Evolutionary conservation across 1,140 invertebrate species (phyloP).

Genomic region (Drosophila pachea): DNA sequence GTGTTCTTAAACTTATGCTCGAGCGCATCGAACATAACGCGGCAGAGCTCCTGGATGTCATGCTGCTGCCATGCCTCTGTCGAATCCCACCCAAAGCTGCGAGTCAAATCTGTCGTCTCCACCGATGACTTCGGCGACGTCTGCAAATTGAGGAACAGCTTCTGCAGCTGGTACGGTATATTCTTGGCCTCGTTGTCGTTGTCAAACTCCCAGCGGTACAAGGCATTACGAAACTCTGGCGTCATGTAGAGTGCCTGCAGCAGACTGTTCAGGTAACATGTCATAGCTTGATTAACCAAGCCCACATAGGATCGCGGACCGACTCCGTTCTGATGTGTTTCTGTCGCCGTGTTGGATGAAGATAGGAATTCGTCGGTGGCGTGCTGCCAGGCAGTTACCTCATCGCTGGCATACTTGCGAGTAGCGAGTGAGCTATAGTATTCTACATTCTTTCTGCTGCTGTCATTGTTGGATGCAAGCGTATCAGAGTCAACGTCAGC

Average conservation of each 20-base stretch:
- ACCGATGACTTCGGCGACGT: constrained; percentile 87
- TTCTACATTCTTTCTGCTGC: constrained; percentile 12
- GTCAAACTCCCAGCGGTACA: constrained; percentile 93
- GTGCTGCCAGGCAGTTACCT: constrained; percentile 46
- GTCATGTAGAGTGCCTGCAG: constrained; percentile 95
- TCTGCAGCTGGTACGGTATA: constrained; percentile 93
- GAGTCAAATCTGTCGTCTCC: constrained; percentile 92
- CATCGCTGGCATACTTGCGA: constrained; percentile 53
- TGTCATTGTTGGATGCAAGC: constrained; percentile 8
- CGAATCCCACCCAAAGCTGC: constrained; percentile 95
- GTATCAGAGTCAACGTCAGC: constrained; percentile 13
- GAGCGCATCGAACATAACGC: constrained; percentile 95
- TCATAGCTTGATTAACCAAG: constrained; percentile 96
- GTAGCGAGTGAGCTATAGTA: constrained; percentile 42
- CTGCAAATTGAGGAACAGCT: constrained; percentile 92
- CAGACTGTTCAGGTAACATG: constrained; percentile 94
- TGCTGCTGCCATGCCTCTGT: constrained; percentile 96
- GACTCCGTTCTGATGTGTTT: constrained; percentile 26
- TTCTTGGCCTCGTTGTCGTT: constrained; percentile 85
- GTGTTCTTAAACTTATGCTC: constrained; percentile 93
- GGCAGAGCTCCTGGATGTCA: constrained; percentile 94
- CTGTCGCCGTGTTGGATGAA: constrained; percentile 46
- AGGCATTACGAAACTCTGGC: constrained; percentile 94
- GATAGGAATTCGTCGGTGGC: constrained; percentile 40
- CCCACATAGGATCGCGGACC: constrained; percentile 86